Evolutionary conservation across 2,888 invertebrate genomes (phyloP), one percentile per base, ranked within the genome.

Genomic region (Scaptomyza parva): DNA sequence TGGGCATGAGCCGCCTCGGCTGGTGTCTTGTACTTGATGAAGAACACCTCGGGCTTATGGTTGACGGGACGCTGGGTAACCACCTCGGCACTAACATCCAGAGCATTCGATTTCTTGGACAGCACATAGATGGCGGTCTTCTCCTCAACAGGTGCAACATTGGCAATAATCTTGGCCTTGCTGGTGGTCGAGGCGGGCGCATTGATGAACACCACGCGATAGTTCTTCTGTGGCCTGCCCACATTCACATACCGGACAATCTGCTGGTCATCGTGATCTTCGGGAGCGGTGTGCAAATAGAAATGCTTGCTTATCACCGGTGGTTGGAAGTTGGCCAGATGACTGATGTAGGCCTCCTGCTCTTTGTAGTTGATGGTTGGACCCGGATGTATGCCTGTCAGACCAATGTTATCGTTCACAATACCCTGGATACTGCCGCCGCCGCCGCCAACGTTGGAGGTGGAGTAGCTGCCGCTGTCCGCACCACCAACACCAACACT

Each of bases 101-200:
- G 60, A 1, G 88, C 87, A 45, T 89, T 87, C 17, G 84, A 70
- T 45, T 91, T 91, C 83, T 91, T 91, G 24, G 89, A 85, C 35
- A 91, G 86, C 18, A 91, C 90, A 68, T 91, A 91, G 62, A 91
- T 90, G 61, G 91, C 90, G 11, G 91, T 91, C 76, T 90, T 91
- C 14, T 91, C 91, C 80, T 91, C 91, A 2, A 86, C 85, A 2
- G 90, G 90, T 3, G 90, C 89, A 47, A 90, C 78, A 43, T 89
- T 86, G 61, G 90, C 90, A 54, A 91, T 88, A 28, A 91, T 88
- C 67, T 91, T 89, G 47, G 89, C 89, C 73, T 84, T 86, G 54
- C 79, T 82, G 41, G 86, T 73, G 37, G 81, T 82, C 22, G 89
- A 87, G 1, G 89, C 73, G n/a, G 91, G 91, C 0, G 91, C 86